These are phyloP conservation scores for Andrena minutula DNA, from an alignment of 2,888 invertebrate species.

Conservation along the genomic window DNA sequence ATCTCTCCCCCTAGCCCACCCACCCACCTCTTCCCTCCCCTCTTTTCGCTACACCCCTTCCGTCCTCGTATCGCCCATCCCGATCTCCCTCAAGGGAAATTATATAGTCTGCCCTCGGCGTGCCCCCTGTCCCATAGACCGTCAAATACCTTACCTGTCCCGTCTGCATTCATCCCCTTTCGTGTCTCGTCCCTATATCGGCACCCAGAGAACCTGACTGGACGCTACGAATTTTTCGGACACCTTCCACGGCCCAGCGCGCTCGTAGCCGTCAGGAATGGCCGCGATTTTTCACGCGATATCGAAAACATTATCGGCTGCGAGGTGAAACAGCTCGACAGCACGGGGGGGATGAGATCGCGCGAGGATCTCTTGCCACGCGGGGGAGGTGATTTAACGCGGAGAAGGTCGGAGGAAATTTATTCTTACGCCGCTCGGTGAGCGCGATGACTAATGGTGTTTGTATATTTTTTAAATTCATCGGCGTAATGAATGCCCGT, in stretches of 20 bases:
- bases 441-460: conserved; percentile 65
- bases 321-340: conserved; percentile 7
- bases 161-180: conserved; percentile 75
- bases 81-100: conserved; percentile 85
- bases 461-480: conserved; percentile 70
- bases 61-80: conserved; percentile 75
- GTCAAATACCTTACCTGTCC: conserved; percentile 82
- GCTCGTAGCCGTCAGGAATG: conserved; percentile 42
- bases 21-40: conserved; percentile 29
- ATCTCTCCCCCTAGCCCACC: conserved; percentile 61
- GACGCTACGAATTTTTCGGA: conserved; percentile 70
- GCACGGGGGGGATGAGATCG: background rate
- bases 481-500: conserved; percentile 51
- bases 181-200: conserved; percentile 67
- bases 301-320: conserved; percentile 19
- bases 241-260: conserved; percentile 56
- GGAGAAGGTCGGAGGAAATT: conserved; percentile 17
- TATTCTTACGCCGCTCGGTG: conserved; percentile 26
- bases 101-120: conserved; percentile 81
- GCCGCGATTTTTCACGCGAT: conserved; percentile 41
- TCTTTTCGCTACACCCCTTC: conserved; percentile 66
- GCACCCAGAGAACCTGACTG: conserved; percentile 58
- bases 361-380: background rate
- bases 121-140: conserved; percentile 73
- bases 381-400: conserved; percentile 27